phyloP scores from a whole-genome alignment of 2,113 vertebrate species.

The Platichthys stellatus region DNA sequence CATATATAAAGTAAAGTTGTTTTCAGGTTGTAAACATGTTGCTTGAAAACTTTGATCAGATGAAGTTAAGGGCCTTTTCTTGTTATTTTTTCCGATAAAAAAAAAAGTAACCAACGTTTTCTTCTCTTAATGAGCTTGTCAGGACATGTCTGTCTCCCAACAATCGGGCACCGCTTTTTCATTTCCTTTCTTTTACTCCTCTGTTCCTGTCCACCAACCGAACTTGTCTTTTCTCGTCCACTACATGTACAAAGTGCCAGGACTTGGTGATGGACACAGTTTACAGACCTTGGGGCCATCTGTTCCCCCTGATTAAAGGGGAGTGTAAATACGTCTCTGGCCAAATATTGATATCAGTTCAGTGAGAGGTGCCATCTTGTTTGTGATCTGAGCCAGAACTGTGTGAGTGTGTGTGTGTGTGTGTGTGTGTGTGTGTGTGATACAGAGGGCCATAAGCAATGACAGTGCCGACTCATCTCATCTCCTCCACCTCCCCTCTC shows the following conservation, averaged over 20 bases:
- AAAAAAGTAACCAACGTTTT: neutral
- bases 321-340: constrained; percentile 69
- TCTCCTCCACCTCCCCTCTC: constrained; percentile 35
- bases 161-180: constrained; percentile 10
- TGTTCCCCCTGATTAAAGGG: constrained; percentile 74
- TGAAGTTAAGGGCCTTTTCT: constrained; percentile 21
- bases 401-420: neutral
- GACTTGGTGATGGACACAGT: constrained; percentile 63
- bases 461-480: constrained; percentile 46
- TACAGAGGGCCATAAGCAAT: constrained; percentile 34
- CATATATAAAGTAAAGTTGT: neutral
- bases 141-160: constrained; percentile 14
- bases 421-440: constrained; percentile 19
- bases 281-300: constrained; percentile 70
- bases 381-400: constrained; percentile 59
- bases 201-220: neutral
- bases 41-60: constrained; percentile 10
- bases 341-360: constrained; percentile 73
- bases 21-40: constrained; percentile 12
- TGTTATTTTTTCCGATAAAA: constrained; percentile 28
- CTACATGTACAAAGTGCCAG: constrained; percentile 31
- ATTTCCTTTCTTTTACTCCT: neutral
- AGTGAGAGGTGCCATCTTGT: constrained; percentile 68
- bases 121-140: constrained; percentile 45
- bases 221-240: constrained; percentile 15